Evolutionary conservation across 2,888 invertebrate species (phyloP).

Genomic region (Drosophila flavopinicola): DNA sequence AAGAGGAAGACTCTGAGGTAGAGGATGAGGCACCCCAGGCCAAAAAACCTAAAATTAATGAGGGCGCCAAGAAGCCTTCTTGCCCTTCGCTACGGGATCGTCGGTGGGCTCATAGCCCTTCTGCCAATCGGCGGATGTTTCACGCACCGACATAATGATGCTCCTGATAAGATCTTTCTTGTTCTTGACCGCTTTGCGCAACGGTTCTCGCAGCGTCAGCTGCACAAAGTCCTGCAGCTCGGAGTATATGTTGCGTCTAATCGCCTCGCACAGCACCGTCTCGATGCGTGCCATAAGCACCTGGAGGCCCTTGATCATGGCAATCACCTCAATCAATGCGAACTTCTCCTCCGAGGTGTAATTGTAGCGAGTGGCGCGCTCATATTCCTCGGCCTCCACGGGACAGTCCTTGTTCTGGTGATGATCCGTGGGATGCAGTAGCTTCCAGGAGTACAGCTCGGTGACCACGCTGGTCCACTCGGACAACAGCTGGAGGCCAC

Average conservation of each 20-base stretch:
- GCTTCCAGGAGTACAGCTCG: constrained; percentile 98
- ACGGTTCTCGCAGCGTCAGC: constrained; percentile 92
- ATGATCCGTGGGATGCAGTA: constrained; percentile 98
- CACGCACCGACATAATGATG: constrained; percentile 97
- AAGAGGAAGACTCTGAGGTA: too few relatives aligned
- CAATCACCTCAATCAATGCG: constrained; percentile 98
- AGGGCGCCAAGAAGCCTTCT: constrained; percentile 97
- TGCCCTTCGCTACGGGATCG: constrained; percentile 96
- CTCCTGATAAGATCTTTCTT: constrained; percentile 98
- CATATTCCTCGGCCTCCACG: constrained; percentile 98
- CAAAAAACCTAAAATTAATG: too few relatives aligned
- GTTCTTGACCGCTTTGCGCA: constrained; percentile 98
- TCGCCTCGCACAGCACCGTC: constrained; percentile 96
- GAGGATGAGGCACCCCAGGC: too few relatives aligned
- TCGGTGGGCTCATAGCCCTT: constrained; percentile 95
- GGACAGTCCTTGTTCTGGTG: constrained; percentile 98
- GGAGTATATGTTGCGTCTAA: constrained; percentile 95
- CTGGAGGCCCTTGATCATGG: constrained; percentile 99
- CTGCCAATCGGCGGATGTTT: constrained; percentile 98
- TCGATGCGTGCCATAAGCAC: constrained; percentile 98
- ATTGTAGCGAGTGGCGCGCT: constrained; percentile 98
- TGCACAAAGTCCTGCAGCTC: constrained; percentile 99
- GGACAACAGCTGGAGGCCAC: constrained; percentile 96
- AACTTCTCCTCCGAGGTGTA: constrained; percentile 99
- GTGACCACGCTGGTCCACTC: constrained; percentile 99